Conservation (phyloP, 2,888 invertebrate genomes). For the Coleophora flavipennella region DNA sequence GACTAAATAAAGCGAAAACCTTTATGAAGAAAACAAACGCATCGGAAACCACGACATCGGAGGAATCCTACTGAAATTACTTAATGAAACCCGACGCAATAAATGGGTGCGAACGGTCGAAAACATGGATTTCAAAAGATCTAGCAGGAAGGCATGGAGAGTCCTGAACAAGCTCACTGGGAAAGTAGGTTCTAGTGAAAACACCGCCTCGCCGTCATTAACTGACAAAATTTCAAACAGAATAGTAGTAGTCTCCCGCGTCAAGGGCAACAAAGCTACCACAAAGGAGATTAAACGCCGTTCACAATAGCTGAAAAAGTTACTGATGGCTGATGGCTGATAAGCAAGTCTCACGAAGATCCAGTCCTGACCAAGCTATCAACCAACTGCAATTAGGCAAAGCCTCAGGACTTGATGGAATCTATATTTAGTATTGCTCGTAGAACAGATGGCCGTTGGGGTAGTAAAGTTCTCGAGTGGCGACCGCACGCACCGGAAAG, state of each 20-base stretch:
- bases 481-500: too few species aligned
- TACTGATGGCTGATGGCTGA: neutral
- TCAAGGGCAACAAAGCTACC: neutral
- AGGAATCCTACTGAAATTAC: neutral
- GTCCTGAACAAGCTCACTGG: neutral
- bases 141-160: neutral
- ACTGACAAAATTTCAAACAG: neutral
- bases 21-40: neutral
- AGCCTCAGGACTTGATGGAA: neutral
- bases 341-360: neutral
- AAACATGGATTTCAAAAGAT: neutral
- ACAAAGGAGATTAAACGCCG: neutral
- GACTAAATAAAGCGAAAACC: neutral
- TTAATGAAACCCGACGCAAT: neutral
- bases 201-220: neutral
- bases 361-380: neutral
- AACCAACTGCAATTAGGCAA: neutral
- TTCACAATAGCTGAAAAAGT: neutral
- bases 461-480: too few species aligned
- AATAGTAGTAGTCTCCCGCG: neutral
- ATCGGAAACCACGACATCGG: neutral
- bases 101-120: neutral
- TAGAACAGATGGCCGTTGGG: too few species aligned
- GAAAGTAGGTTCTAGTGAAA: neutral
- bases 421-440: too few species aligned